A percentile compares a stretch with the other conserved stretches of the same genome.
Evolutionary conservation across 2,888 invertebrate species (phyloP).

Genomic region (Muscina levida): DNA sequence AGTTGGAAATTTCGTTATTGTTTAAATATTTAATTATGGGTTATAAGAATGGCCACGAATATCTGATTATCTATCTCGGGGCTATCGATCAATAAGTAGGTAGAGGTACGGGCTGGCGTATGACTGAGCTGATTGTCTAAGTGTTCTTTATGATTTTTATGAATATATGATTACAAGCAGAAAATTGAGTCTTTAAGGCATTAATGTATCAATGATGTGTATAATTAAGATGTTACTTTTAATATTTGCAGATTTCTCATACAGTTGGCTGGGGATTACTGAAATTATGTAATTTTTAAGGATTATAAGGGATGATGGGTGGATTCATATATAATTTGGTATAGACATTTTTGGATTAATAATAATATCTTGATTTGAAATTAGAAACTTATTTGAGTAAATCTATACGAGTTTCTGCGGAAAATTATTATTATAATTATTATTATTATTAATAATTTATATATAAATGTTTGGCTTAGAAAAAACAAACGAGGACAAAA

Average conservation of each 20-base stretch:
- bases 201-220: background rate
- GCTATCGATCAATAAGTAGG: conserved; percentile 39
- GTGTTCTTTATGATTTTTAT: conserved; percentile 29
- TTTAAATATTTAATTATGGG: conserved; percentile 48
- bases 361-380: too few relatives aligned
- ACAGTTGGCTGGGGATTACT: background rate
- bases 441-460: too few relatives aligned
- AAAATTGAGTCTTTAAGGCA: conserved; percentile 37
- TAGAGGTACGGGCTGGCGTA: background rate
- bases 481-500: too few relatives aligned
- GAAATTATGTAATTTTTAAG: conserved; percentile 21
- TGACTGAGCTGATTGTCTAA: background rate
- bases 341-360: too few relatives aligned
- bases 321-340: background rate
- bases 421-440: too few relatives aligned
- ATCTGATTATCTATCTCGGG: conserved; percentile 46
- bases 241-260: background rate
- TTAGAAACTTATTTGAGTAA: too few relatives aligned
- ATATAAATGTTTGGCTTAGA: too few relatives aligned
- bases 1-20: conserved; percentile 18
- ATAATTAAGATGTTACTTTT: background rate
- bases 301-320: conserved; percentile 23
- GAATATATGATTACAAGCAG: conserved; percentile 39
- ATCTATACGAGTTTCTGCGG: too few relatives aligned
- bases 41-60: background rate